These are phyloP conservation scores for Apaloderma vittatum DNA, from an alignment of 2,113 vertebrate species.

Conservation along the genomic window DNA sequence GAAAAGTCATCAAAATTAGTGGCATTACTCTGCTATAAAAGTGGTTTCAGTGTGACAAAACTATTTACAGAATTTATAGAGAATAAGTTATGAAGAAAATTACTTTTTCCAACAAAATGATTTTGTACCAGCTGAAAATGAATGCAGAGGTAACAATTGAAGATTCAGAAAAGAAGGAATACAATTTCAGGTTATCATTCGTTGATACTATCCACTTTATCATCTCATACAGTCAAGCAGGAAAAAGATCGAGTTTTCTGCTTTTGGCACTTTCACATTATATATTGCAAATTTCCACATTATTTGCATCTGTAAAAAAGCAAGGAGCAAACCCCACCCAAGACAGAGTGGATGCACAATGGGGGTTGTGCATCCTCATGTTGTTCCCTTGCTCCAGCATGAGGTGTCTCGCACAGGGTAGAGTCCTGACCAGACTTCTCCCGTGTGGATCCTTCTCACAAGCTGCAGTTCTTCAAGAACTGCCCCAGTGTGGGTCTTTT, in stretches of 20 bases:
- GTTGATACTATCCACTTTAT: background rate
- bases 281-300: background rate
- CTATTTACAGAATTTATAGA: background rate
- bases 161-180: background rate
- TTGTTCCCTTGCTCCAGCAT: too few species aligned
- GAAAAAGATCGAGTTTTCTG: background rate
- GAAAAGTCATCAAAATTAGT: constrained; percentile 15
- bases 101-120: background rate
- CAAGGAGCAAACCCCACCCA: background rate
- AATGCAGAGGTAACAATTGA: background rate
- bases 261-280: background rate
- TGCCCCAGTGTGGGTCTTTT: too few species aligned
- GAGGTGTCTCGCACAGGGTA: too few species aligned
- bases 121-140: background rate
- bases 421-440: too few species aligned
- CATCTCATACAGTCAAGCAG: background rate
- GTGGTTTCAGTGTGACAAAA: background rate
- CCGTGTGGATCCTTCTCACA: too few species aligned
- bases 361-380: too few species aligned
- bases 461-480: too few species aligned
- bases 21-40: background rate
- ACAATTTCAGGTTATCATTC: background rate
- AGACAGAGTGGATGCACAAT: background rate
- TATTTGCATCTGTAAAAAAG: background rate
- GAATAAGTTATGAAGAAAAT: background rate